Conservation (phyloP, 2,888 invertebrate genomes). For the Auanema sp. region DNA sequence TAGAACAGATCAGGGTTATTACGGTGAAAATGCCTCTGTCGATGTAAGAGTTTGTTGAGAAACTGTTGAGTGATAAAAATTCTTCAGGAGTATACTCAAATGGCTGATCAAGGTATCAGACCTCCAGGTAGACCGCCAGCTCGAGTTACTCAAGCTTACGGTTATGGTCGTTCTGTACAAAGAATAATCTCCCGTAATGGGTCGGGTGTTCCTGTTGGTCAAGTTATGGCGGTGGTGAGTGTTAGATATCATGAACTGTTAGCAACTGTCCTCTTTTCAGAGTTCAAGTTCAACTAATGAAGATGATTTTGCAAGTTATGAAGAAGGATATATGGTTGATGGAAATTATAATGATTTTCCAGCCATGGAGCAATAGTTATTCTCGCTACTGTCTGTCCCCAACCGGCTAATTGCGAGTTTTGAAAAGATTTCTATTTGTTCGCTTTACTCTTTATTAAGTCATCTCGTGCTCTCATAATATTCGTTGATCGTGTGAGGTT, state of each 20-base stretch:
- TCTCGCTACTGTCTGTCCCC: slow-evolving; percentile 8
- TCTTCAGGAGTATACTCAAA: background rate
- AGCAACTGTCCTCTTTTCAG: slow-evolving; percentile 3
- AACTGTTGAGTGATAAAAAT: too few species aligned
- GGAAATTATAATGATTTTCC: background rate
- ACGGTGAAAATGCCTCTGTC: too few species aligned
- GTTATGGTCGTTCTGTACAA: slow-evolving; percentile 6
- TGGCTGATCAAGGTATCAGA: slow-evolving; percentile 9
- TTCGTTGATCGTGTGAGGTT: slow-evolving; percentile 7
- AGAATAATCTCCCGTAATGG: slow-evolving; percentile 24
- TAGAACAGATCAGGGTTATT: too few species aligned
- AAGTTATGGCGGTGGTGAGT: slow-evolving; percentile 12
- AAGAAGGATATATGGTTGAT: background rate
- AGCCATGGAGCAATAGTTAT: slow-evolving; percentile 5
- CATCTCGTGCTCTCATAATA: slow-evolving; percentile 8
- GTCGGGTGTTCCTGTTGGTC: slow-evolving; percentile 30
- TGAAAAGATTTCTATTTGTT: slow-evolving; percentile 1
- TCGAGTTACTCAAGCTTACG: slow-evolving; percentile 1
- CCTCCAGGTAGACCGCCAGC: slow-evolving; percentile 9
- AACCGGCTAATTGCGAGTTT: slow-evolving; percentile 14
- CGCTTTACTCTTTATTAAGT: slow-evolving; percentile 8
- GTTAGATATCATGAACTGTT: background rate
- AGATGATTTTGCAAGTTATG: too few species aligned
- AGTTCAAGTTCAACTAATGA: background rate
- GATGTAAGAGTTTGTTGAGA: too few species aligned